Evolutionary conservation across 2,888 invertebrate species (phyloP).

Genomic region (Netelia melanura): DNA sequence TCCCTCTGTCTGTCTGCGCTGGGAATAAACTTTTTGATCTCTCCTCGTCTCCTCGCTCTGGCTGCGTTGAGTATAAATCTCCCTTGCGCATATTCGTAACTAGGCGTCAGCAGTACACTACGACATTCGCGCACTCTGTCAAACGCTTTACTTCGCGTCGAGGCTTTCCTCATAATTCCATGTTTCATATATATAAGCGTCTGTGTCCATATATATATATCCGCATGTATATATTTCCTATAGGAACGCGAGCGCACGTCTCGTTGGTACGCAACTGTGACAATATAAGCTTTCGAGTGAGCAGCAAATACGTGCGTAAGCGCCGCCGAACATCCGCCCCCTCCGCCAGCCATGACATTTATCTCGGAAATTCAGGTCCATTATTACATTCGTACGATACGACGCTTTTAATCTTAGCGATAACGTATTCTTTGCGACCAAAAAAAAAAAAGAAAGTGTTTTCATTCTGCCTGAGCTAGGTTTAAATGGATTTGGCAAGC

Average conservation of each 20-base stretch:
- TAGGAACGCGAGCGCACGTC: conserved; percentile 31
- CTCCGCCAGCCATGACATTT: conserved; percentile 1
- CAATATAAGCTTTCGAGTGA: conserved; percentile 38
- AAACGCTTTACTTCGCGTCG: conserved; percentile 44
- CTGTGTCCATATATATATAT: neutral
- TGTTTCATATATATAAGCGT: neutral
- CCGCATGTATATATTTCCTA: neutral
- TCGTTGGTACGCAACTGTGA: conserved; percentile 26
- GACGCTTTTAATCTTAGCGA: too few relatives aligned
- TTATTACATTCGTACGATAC: neutral
- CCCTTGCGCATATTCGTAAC: conserved; percentile 2
- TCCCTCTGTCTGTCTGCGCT: neutral
- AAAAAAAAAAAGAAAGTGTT: too few relatives aligned
- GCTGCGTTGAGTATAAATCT: conserved; percentile 51
- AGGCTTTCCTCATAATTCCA: conserved; percentile 15
- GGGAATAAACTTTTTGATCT: conserved; percentile 48
- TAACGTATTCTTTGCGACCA: too few relatives aligned
- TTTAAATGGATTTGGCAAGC: neutral
- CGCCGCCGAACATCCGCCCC: neutral
- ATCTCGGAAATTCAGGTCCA: conserved; percentile 17
- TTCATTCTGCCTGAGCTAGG: neutral
- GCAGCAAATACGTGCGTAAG: neutral
- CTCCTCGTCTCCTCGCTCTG: neutral
- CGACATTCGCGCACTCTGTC: conserved; percentile 51
- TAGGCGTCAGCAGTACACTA: conserved; percentile 25